Evolutionary conservation across 2,113 vertebrate genomes (phyloP).

Genomic region (Salvator merianae): DNA sequence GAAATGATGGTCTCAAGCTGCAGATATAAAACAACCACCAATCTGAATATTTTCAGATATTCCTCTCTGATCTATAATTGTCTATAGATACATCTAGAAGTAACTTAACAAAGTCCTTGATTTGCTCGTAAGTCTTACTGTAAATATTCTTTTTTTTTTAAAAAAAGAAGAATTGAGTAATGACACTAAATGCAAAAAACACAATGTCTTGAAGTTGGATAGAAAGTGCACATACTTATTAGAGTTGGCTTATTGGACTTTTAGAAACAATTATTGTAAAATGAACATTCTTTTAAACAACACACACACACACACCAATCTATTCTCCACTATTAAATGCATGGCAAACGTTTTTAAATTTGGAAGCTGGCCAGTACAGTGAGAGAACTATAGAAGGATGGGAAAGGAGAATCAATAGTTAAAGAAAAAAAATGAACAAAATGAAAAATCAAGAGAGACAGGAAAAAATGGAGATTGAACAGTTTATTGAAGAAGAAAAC

Average conservation of each 20-base stretch:
- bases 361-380: constrained; percentile 9
- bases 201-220: neutral
- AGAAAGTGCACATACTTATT: neutral
- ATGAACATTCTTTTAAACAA: constrained; percentile 6
- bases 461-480: constrained; percentile 66
- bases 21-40: neutral
- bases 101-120: neutral
- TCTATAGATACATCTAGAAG: neutral
- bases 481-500: constrained; percentile 79
- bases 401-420: neutral
- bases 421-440: constrained; percentile 25
- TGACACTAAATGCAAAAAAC: neutral
- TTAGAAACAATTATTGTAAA: accelerated
- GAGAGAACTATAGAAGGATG: constrained; percentile 24
- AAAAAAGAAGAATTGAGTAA: neutral
- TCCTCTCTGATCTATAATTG: neutral
- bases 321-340: neutral
- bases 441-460: constrained; percentile 58
- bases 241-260: too few species aligned
- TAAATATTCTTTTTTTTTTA: neutral
- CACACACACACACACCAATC: neutral
- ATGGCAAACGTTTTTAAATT: constrained; percentile 27
- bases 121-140: neutral
- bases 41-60: neutral
- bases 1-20: neutral